Evolutionary conservation across 2,113 vertebrate species (phyloP), one percentile per base, ranked within the genome.

Genomic region (Mesitornis unicolor): DNA sequence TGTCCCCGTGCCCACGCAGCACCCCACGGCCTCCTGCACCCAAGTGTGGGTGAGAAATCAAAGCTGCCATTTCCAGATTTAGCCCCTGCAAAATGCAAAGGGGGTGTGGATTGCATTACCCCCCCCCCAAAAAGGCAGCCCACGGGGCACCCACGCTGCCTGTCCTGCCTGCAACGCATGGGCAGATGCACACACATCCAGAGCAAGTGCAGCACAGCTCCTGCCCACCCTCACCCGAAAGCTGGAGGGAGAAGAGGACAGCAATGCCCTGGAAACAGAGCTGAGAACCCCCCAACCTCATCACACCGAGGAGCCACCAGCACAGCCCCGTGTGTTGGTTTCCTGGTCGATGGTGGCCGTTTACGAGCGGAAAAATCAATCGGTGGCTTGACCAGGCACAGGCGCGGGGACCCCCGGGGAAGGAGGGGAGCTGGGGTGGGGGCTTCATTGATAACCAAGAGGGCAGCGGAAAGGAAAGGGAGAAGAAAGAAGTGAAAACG

Each of bases 401-500:
- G 69, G 70, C 79, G 69, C 0, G 4, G 90, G 61, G 45, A 80
- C 54, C 75, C 70, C 68, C 13, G 2, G 79, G 64, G 50, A 16
- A 68, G 67, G 50, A 64, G 43, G 43, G 69, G n/a, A 91, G 10
- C 29, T 5, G 14, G 28, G 43, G 64, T 9, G 28, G 81, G 60
- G n/a, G 86, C 15, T 50, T 68, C 71, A 50, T 11, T 19, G 43
- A 50, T 6, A n/a, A 14, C 61, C 9, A 35, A 40, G 68, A 73
- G 51, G 63, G 81, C 43, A 14, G 81, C 2, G 6, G 57, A 54
- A 84, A 60, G 77, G 29, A 69, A 87, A 87, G n/a, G 82, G 50
- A 85, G 84, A 95, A 97, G 71, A 53, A 89, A 96, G 94, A 96
- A 96, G 85, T 78, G 94, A 92, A 84, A 97, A 73, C 61, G 61